phyloP scores from a whole-genome alignment of 2,797 vertebrate species.

The Loris lydekkerianus region DNA sequence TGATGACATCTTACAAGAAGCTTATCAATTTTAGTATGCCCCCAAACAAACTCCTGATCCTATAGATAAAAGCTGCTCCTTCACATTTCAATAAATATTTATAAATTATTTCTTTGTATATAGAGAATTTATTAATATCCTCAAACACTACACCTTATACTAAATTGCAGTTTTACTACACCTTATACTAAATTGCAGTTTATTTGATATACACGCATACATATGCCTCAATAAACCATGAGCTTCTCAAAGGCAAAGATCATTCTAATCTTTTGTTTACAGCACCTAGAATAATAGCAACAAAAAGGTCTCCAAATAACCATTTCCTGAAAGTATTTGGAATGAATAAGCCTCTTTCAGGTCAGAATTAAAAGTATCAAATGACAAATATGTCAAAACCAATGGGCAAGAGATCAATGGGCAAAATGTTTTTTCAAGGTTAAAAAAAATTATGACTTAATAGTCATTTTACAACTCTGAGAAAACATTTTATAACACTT shows the following conservation, averaged over 20 bases:
- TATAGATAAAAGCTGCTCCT: background rate
- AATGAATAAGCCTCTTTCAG: background rate
- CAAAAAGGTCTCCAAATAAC: background rate
- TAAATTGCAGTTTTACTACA: background rate
- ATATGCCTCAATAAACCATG: background rate
- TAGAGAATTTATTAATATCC: background rate
- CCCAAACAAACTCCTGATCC: background rate
- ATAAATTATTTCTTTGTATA: background rate
- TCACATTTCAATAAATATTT: background rate
- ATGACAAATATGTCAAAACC: background rate
- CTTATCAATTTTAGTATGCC: background rate
- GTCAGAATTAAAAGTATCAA: background rate
- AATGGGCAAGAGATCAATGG: background rate
- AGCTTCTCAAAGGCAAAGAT: background rate
- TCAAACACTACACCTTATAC: background rate
- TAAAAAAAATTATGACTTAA: background rate
- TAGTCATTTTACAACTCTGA: background rate
- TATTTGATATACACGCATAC: background rate
- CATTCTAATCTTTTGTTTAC: background rate
- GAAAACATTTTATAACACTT: background rate
- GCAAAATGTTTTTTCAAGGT: conserved; percentile 13
- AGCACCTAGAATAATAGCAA: background rate
- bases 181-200: background rate
- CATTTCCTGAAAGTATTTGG: background rate
- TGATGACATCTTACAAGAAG: background rate